These are phyloP conservation scores for Aporophyla lueneburgensis DNA, from an alignment of 2,888 invertebrate genomes.

Conservation along the genomic window DNA sequence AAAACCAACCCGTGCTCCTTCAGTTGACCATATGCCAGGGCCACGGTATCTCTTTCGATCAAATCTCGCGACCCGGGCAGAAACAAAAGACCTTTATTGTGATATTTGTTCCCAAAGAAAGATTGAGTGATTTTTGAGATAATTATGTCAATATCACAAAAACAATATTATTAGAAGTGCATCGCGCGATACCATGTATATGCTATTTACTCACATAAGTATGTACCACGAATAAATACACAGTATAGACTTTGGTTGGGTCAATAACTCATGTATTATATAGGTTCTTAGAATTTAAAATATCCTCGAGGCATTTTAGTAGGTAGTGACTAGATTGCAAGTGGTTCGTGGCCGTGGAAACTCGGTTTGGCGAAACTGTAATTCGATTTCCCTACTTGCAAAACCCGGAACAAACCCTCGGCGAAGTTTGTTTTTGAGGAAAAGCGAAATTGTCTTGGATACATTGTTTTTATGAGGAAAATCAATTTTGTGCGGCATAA, in stretches of 20 bases:
- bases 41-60: no score
- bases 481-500: no score
- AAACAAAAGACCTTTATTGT: no score
- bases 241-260: neutral
- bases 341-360: neutral
- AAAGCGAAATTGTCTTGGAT: no score
- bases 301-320: neutral
- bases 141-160: neutral
- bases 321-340: neutral
- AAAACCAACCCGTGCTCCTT: no score
- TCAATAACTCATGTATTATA: neutral
- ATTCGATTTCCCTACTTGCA: neutral
- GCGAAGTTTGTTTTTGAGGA: neutral
- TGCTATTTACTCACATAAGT: neutral
- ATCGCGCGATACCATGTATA: neutral
- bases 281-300: neutral
- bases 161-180: neutral
- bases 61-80: no score
- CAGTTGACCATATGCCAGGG: no score
- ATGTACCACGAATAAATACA: neutral
- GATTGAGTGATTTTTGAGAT: no score
- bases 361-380: neutral
- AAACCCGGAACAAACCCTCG: neutral
- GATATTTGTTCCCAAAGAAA: no score
- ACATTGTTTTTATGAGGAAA: no score